Conservation (phyloP, 2,888 invertebrate genomes). For the Laspeyria flexula region DNA sequence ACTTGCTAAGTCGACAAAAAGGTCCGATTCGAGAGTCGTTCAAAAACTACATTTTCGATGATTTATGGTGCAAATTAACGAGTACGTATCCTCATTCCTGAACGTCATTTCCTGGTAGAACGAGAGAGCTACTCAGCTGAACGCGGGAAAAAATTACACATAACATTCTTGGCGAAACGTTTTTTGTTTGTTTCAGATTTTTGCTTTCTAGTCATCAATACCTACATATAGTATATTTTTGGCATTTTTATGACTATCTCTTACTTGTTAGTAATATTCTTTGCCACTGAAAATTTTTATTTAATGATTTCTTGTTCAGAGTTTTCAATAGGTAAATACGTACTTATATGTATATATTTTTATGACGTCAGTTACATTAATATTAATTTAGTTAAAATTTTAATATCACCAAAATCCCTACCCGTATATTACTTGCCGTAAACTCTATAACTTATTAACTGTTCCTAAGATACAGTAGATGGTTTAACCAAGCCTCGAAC, state of each 20-base stretch:
- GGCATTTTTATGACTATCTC: constrained; percentile 9
- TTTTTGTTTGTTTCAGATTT: constrained; percentile 44
- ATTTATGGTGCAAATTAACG: constrained; percentile 86
- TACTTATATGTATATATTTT: no score
- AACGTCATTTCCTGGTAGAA: constrained; percentile 84
- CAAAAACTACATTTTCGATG: constrained; percentile 81
- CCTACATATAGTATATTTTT: no score
- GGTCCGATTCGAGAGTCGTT: constrained; percentile 63
- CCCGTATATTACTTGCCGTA: no score
- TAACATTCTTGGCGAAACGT: constrained; percentile 59
- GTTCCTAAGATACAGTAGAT: constrained; percentile 21
- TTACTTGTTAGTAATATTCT: background rate
- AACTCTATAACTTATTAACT: constrained; percentile 20
- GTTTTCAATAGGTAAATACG: no score
- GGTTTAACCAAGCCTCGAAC: constrained; percentile 55
- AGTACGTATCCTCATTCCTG: constrained; percentile 85
- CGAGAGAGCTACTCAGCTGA: constrained; percentile 71
- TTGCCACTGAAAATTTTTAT: no score
- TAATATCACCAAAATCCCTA: no score
- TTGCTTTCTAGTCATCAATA: background rate
- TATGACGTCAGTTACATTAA: no score
- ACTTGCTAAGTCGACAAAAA: constrained; percentile 70
- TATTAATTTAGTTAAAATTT: no score
- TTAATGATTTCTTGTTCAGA: no score
- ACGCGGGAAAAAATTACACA: constrained; percentile 65